These are phyloP conservation scores for Aplysia californica DNA, from an alignment of 1,140 invertebrate species.

Conservation along the genomic window DNA sequence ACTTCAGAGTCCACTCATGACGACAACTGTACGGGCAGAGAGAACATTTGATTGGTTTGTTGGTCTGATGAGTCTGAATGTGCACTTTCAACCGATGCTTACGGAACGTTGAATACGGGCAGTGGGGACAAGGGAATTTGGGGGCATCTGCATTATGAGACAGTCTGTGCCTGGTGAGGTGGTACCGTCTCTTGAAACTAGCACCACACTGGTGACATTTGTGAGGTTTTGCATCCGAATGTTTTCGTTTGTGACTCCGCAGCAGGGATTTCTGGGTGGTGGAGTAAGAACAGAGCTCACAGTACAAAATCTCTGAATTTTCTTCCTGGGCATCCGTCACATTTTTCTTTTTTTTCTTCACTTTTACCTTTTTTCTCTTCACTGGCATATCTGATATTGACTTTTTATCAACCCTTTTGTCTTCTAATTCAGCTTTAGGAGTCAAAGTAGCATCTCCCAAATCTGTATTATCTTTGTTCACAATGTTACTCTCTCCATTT, in stretches of 20 bases:
- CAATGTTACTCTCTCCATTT: not conserved
- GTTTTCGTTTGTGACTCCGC: not conserved
- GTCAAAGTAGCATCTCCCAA: not conserved
- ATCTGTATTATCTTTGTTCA: not conserved
- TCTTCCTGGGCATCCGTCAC: not conserved
- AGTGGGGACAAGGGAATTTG: constrained; percentile 9
- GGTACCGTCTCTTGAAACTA: constrained; percentile 6
- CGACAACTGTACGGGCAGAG: not conserved
- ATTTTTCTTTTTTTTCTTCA: not conserved
- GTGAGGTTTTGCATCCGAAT: constrained; percentile 3
- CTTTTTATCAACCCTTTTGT: not conserved
- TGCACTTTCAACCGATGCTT: constrained; percentile 6
- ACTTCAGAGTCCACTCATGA: constrained; percentile 7
- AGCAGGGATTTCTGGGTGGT: not conserved
- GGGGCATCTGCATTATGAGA: constrained; percentile 12
- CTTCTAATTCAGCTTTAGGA: not conserved
- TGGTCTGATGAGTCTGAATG: constrained; percentile 9
- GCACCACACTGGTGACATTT: constrained; percentile 10
- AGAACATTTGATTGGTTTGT: constrained; percentile 5
- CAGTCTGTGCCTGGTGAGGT: constrained; percentile 5
- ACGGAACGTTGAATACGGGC: not conserved
- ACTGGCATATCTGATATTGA: not conserved
- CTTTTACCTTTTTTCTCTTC: not conserved
- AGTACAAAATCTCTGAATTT: not conserved
- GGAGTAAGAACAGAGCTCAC: not conserved